These are phyloP conservation scores for Dendrocopos noguchii DNA, from an alignment of 2,113 vertebrate genomes.

Conservation along the genomic window DNA sequence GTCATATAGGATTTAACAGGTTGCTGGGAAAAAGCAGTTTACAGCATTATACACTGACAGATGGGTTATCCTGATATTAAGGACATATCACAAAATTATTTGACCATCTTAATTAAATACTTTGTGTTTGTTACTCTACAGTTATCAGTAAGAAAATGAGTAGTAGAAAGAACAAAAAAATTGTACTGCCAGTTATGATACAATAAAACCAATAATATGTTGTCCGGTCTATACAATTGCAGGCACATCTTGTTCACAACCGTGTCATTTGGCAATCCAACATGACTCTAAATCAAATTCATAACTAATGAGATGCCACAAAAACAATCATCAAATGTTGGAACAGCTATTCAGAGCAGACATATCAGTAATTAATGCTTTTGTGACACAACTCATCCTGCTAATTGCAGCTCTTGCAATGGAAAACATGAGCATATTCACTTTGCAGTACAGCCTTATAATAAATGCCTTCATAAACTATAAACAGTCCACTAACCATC, in stretches of 20 bases:
- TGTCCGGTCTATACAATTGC: not conserved
- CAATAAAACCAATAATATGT: constrained; percentile 10
- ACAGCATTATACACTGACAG: not conserved
- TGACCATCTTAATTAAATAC: not conserved
- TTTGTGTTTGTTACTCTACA: not conserved
- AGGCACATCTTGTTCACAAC: constrained; percentile 25
- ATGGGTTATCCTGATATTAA: not conserved
- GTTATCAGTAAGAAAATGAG: not conserved
- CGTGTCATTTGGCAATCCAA: constrained; percentile 16
- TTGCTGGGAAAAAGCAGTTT: not conserved
- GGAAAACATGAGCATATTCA: constrained; percentile 21
- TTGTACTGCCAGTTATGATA: not conserved
- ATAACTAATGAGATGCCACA: constrained; percentile 43
- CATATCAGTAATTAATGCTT: constrained; percentile 67
- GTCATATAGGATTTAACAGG: not conserved
- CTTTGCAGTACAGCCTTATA: constrained; percentile 27
- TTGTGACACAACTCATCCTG: constrained; percentile 53
- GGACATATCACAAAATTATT: not conserved
- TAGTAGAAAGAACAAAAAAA: not conserved
- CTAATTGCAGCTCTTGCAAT: constrained; percentile 58
- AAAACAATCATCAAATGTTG: constrained; percentile 59
- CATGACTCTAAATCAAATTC: constrained; percentile 42
- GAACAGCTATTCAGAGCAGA: constrained; percentile 53
- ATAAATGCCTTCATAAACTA: constrained; percentile 43
- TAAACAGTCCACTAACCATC: constrained; percentile 27